Base-by-base conservation (phyloP, 1,140 invertebrate genomes). In the Trichonephila clavipes region DNA sequence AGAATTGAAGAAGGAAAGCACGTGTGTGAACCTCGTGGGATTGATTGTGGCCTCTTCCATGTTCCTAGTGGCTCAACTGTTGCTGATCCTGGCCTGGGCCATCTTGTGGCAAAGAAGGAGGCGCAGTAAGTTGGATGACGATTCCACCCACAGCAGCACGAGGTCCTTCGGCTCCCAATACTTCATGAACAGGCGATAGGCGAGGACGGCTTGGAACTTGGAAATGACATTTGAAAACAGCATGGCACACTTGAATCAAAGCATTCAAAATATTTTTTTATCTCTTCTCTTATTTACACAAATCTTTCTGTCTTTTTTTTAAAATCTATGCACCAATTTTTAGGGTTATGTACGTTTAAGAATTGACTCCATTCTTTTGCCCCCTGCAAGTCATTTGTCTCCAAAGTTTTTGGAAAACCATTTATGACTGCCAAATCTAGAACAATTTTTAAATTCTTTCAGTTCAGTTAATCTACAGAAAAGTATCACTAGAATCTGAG, bases 21-120 rank as follows among this genome's bases (percentile, higher is more conserved):
- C n/a, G 24, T 98, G 98, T 96, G 97, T 98, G 88, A 98, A 98
- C 95, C 95, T 97, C 90, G 97, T 97, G 69, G 98, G 98, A 89
- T 96, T 98, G 1, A 97, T 98, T 95, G 97, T 98, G 66, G 97
- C 97, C 19, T 97, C 97, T n/a, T 97, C 97, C 1, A 97, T 98
- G 62, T 98, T 98, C 96, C 96, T 98, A 93, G 97, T 98, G 18
- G 97, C 97, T 2, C 98, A 98, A 96, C 96, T 98, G 95, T 97
- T 97, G 92, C 97, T 98, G 72, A 97, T 98, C 89, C 97, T 97
- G 21, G 97, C 97, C 66, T 98, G 98, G 98, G 97, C 97, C 88
- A 97, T 97, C 95, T 97, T 97, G 95, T 98, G 97, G 97, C 97
- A 98, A 95, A 97, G 97, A 94, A 97, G 94, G 95, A 96, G 94